These are phyloP conservation scores for Mesoligia furuncula DNA, from an alignment of 2,888 invertebrate species.

Conservation along the genomic window DNA sequence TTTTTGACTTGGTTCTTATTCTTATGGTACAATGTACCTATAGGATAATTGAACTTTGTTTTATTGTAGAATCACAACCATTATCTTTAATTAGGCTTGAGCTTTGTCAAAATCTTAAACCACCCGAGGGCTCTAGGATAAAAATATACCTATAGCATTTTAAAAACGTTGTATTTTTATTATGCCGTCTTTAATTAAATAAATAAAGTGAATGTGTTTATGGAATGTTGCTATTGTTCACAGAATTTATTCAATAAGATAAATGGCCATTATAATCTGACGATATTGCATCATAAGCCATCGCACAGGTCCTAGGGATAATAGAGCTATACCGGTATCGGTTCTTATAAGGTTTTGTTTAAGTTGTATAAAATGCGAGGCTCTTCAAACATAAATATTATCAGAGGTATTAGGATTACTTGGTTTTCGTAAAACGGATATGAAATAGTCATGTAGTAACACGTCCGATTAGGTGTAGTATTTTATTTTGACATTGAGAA, in stretches of 20 bases:
- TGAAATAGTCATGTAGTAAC: neutral
- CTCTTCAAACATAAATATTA: neutral
- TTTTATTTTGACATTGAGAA: slow-evolving; percentile 6
- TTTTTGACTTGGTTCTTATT: neutral
- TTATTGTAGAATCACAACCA: neutral
- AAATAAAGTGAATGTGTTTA: neutral
- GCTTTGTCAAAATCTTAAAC: neutral
- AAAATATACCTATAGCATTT: neutral
- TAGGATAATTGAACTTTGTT: neutral
- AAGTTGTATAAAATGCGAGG: neutral
- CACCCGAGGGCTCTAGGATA: neutral
- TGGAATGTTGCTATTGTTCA: slow-evolving; percentile 15
- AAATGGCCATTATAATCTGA: slow-evolving; percentile 12
- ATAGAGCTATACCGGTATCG: too few relatives aligned
- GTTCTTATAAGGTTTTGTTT: neutral
- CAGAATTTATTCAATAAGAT: slow-evolving; percentile 19
- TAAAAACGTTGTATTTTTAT: neutral
- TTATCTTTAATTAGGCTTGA: neutral
- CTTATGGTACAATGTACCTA: neutral
- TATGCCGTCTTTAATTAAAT: slow-evolving; percentile 2
- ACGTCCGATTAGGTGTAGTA: neutral
- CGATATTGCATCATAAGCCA: neutral
- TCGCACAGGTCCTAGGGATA: neutral
- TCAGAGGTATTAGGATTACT: neutral
- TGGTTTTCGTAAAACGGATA: neutral